These are phyloP conservation scores for Spinus olivaceus DNA, from an alignment of 2,797 vertebrate species.

Conservation along the genomic window DNA sequence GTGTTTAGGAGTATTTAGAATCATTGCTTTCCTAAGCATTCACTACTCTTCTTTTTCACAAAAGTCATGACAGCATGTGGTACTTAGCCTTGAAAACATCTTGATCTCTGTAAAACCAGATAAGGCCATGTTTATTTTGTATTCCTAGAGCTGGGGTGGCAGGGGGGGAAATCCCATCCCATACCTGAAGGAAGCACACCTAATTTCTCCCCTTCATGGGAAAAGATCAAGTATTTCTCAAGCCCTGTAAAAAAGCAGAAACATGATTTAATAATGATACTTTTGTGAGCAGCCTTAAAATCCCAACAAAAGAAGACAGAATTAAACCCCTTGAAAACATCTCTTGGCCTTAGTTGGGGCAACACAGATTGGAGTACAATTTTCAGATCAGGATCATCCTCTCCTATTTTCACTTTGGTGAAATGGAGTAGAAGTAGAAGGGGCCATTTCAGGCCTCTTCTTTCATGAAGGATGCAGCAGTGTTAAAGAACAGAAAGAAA, in stretches of 20 bases:
- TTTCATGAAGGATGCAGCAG: neutral
- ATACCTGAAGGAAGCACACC: neutral
- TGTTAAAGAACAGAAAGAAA: neutral
- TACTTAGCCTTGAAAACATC: neutral
- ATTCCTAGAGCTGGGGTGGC: neutral
- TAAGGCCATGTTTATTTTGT: neutral
- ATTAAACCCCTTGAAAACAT: neutral
- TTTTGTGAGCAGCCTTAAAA: neutral
- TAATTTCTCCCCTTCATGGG: neutral
- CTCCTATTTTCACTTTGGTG: neutral
- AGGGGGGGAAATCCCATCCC: neutral
- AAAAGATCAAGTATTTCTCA: neutral
- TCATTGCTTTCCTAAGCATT: neutral
- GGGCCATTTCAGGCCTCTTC: neutral
- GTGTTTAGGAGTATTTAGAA: neutral
- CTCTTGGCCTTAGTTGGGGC: neutral
- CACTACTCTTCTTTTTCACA: neutral
- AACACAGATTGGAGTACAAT: neutral
- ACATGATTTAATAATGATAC: neutral
- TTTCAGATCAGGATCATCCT: neutral
- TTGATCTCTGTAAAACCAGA: neutral
- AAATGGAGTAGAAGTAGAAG: neutral
- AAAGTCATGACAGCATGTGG: neutral
- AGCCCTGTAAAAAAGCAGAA: neutral
- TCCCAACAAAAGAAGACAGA: neutral